Evolutionary conservation across 2,888 invertebrate genomes (phyloP), one percentile per base, ranked within the genome.

Genomic region (Orthosia gothica): DNA sequence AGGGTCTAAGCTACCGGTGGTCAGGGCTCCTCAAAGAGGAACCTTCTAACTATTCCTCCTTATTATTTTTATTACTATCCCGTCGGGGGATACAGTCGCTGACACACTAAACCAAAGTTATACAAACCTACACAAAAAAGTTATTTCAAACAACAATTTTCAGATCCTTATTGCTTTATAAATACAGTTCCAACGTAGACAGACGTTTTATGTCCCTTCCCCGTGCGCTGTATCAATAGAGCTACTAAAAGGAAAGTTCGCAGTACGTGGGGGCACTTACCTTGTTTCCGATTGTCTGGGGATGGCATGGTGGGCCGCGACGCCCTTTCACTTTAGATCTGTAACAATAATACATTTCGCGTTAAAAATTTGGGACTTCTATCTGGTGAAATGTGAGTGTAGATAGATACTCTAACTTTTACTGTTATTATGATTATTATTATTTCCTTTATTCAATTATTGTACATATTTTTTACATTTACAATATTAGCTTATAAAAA

Each of bases 231-330:
- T 57, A n/a, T 50, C 20, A 61, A 65, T 74, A 57, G n/a, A 20
- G 16, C 13, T 0, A 20, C 23, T 79, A 65, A 82, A 69, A 81
- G 64, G 13, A 59, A 82, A 55, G 70, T 77, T 68, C 13, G 2
- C 20, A 45, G 54, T 47, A 59, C 32, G 40, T 62, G 79, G 50
- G 54, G 61, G 63, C 70, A 76, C 73, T 82, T 66, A 91, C 92
- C 91, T 91, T 89, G 89, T 80, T 90, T 89, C 74, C 88, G 86
- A 74, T 84, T 91, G 79, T 89, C 89, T 57, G 92, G 90, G 62
- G 91, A 91, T 76, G 91, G 91, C 92, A 92, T 92, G 78, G 52
- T 87, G 82, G 84, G 74, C 77, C 65, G 32, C 62, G 50, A 63
- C 72, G 75, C 74, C 80, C 83, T 57, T 70, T 79, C 75, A 84